Evolutionary conservation across 1,140 invertebrate species (phyloP).

Genomic region (Metaphire vulgaris): DNA sequence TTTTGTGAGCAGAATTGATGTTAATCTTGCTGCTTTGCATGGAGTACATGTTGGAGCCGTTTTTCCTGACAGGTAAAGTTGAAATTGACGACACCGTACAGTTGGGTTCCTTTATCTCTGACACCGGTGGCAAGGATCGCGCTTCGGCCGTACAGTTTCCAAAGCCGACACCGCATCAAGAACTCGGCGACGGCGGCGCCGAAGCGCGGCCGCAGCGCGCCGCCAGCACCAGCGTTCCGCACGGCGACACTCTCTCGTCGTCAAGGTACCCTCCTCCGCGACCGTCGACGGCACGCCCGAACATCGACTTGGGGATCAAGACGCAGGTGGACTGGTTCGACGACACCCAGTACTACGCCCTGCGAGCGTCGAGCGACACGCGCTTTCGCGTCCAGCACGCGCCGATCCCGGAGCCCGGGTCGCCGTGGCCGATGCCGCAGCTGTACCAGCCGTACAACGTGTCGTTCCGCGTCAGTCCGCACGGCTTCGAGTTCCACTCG

Average conservation of each 20-base stretch:
- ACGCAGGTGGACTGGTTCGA: conserved; percentile 12
- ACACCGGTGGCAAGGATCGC: too few species aligned
- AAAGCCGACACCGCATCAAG: not conserved
- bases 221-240: not conserved
- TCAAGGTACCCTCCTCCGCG: not conserved
- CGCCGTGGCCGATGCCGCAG: conserved; percentile 28
- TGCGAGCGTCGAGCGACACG: conserved; percentile 16
- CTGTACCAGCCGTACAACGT: conserved; percentile 10
- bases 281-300: not conserved
- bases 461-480: conserved; percentile 5
- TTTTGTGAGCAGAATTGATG: too few species aligned
- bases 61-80: too few species aligned
- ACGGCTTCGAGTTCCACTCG: conserved; percentile 13
- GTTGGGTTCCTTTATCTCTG: too few species aligned
- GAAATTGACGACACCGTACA: too few species aligned
- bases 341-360: conserved; percentile 18
- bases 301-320: not conserved
- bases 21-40: too few species aligned
- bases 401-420: conserved; percentile 1
- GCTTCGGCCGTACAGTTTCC: not conserved
- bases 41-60: too few species aligned
- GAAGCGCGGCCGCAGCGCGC: not conserved
- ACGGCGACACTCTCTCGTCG: not conserved
- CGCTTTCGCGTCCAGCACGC: conserved; percentile 17
- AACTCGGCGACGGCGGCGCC: not conserved